phyloP scores from a whole-genome alignment of 2,113 vertebrate species.

The Pangasianodon gigas region DNA sequence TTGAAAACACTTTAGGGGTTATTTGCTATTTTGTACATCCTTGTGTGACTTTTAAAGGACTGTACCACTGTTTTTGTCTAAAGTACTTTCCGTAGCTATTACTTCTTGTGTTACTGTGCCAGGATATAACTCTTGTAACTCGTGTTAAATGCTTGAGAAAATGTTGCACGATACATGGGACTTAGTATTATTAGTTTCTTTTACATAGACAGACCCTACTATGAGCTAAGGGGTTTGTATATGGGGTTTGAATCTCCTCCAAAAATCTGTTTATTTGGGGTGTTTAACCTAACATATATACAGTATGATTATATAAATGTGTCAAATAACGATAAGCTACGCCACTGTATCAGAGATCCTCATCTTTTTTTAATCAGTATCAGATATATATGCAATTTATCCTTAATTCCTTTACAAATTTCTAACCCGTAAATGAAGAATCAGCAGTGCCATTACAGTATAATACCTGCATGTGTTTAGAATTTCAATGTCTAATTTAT shows the following conservation, averaged over 20 bases:
- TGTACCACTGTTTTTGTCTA: background rate
- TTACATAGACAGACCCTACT: background rate
- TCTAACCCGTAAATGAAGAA: background rate
- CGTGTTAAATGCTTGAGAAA: background rate
- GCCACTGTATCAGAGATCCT: background rate
- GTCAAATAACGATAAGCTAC: background rate
- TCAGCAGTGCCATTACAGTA: background rate
- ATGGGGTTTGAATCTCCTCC: background rate
- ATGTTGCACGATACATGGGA: background rate
- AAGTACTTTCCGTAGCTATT: background rate
- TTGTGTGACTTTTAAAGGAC: background rate
- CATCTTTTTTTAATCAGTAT: background rate
- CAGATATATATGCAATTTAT: background rate
- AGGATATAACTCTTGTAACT: background rate
- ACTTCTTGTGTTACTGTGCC: background rate
- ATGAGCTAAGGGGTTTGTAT: background rate
- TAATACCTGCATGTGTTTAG: background rate
- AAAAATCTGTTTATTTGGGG: background rate
- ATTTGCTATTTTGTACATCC: background rate
- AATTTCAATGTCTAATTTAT: slow-evolving; percentile 2
- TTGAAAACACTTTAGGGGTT: background rate
- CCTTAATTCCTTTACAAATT: background rate
- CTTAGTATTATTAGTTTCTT: background rate
- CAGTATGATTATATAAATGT: background rate
- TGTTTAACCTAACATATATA: background rate